Evolutionary conservation across 1,140 invertebrate species (phyloP).

Genomic region (Zaprionus lachaisei): DNA sequence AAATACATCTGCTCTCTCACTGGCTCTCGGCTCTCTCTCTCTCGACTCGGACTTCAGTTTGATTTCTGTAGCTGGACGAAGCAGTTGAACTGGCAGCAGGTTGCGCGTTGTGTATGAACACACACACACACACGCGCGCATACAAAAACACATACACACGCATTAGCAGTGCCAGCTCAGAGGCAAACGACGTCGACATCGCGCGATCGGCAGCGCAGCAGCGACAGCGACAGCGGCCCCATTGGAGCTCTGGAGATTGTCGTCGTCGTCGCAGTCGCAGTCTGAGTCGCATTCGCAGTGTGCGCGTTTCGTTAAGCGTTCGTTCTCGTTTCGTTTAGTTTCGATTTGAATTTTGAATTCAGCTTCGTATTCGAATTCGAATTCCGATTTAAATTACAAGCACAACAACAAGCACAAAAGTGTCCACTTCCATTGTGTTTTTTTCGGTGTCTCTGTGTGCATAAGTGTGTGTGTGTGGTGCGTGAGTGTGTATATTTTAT

Average conservation of each 20-base stretch:
- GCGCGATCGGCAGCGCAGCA: constrained; percentile 33
- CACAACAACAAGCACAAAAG: constrained; percentile 16
- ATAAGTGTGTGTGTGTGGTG: constrained; percentile 18
- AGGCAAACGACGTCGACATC: constrained; percentile 40
- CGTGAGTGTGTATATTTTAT: constrained; percentile 21
- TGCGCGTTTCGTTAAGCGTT: constrained; percentile 52
- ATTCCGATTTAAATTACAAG: constrained; percentile 55
- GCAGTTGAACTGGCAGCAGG: constrained; percentile 59
- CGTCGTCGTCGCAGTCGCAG: constrained; percentile 40
- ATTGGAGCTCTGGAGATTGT: constrained; percentile 61
- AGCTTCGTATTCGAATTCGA: constrained; percentile 46
- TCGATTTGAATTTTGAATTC: constrained; percentile 42
- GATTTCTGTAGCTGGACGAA: constrained; percentile 73
- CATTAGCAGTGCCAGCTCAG: constrained; percentile 49
- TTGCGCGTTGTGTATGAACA: constrained; percentile 45
- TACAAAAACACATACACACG: constrained; percentile 19
- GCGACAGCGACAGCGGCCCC: constrained; percentile 34
- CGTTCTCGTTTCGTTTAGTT: constrained; percentile 41
- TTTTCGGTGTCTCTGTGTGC: constrained; percentile 28
- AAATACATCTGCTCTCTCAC: constrained; percentile 40
- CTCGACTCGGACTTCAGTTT: constrained; percentile 65
- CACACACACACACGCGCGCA: constrained; percentile 20
- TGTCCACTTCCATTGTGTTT: constrained; percentile 39
- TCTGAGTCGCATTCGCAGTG: constrained; percentile 45
- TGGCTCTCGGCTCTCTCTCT: constrained; percentile 27